Conservation (phyloP, 2,797 vertebrate genomes). For the Semaprochilodus insignis region DNA sequence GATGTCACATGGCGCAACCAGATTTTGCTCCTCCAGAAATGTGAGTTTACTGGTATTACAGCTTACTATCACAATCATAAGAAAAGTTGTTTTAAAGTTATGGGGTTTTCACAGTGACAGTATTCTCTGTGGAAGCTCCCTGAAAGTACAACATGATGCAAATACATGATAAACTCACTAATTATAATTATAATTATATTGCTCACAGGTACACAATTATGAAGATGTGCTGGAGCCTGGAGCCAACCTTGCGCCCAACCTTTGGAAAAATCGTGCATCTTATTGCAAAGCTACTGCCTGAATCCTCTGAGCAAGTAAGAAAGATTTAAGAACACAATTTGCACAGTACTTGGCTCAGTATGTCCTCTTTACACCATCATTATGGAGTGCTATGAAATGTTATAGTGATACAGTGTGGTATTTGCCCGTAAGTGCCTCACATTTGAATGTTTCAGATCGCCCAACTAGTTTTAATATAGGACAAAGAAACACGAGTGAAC, state of each 20-base stretch:
- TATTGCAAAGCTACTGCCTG: slow-evolving; percentile 81
- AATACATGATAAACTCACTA: not conserved
- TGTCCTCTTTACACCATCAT: not conserved
- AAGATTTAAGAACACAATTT: not conserved
- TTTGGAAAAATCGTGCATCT: slow-evolving; percentile 85
- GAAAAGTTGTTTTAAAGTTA: no score
- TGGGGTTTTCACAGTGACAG: no score
- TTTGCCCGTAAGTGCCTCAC: no score
- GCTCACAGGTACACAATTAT: slow-evolving; percentile 89
- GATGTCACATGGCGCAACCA: slow-evolving; percentile 91
- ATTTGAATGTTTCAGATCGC: no score
- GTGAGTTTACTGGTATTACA: slow-evolving; percentile 74
- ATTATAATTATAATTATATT: not conserved
- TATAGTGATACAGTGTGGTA: no score
- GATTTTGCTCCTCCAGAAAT: slow-evolving; percentile 87
- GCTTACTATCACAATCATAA: no score
- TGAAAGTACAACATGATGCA: no score
- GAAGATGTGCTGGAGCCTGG: slow-evolving; percentile 91
- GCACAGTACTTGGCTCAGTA: not conserved
- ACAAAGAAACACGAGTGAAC: no score
- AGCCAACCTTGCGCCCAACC: slow-evolving; percentile 87
- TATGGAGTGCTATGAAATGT: no score
- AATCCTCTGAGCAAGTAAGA: slow-evolving; percentile 74
- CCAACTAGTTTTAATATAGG: no score
- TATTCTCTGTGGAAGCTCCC: no score